Evolutionary conservation across 2,888 invertebrate species (phyloP).

Genomic region (Euzophera pinguis): DNA sequence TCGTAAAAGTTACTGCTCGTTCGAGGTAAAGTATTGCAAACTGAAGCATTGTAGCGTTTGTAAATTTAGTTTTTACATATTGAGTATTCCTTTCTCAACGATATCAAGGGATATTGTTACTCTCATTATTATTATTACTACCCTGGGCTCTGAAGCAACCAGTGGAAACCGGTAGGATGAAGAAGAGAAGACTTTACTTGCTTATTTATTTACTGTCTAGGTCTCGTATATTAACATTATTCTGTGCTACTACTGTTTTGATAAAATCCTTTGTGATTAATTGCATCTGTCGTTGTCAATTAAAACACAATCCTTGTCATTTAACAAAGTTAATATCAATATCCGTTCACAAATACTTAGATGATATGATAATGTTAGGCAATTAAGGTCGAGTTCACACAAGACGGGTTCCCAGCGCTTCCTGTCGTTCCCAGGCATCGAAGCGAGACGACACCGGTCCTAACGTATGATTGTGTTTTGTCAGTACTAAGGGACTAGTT

Average conservation of each 20-base stretch:
- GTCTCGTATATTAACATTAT: no score
- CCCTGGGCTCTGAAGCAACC: no score
- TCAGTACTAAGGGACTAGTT: not conserved
- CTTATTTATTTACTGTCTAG: no score
- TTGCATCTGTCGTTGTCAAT: no score
- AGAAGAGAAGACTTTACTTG: no score
- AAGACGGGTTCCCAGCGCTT: constrained; percentile 33
- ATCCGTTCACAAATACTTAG: not conserved
- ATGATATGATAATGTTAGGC: constrained; percentile 13
- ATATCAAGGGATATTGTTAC: no score
- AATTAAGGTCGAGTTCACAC: constrained; percentile 31
- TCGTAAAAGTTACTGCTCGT: not conserved
- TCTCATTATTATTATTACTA: no score
- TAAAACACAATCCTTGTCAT: not conserved
- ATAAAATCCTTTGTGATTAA: no score
- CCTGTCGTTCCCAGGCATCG: constrained; percentile 53
- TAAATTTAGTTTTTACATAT: not conserved
- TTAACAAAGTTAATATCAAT: not conserved
- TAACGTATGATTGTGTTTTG: constrained; percentile 15
- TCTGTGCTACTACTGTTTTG: no score
- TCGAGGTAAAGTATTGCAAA: not conserved
- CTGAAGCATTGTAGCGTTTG: not conserved
- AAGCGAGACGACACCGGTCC: constrained; percentile 43
- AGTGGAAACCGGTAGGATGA: no score
- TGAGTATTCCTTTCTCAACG: no score